Evolutionary conservation across 2,113 vertebrate genomes (phyloP), one percentile per base, ranked within the genome.

Genomic region (Indicator maculatus): DNA sequence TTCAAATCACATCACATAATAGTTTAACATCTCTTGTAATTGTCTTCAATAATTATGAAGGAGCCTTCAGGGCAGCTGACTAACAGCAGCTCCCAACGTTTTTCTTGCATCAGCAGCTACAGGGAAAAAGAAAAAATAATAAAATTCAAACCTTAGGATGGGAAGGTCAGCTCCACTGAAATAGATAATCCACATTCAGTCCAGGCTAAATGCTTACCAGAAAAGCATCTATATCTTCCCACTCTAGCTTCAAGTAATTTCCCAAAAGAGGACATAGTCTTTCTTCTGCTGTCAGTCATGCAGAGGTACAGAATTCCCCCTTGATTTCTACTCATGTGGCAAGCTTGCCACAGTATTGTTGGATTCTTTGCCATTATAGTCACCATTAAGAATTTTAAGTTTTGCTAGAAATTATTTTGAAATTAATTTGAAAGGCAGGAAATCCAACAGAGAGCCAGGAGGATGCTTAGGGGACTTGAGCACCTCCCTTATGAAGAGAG

Each of bases 11-110:
- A 95, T 79, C 95, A 89, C n/a, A 18, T 75, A 90, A 81, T 63
- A 83, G 66, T 88, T 94, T 91, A 90, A 86, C 61, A 72, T 94
- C 78, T 83, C 91, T 95, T 91, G 53, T 93, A 96, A 95, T 86
- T 88, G 58, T 93, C 79, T 91, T 88, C 53, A 78, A 65, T 80
- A 89, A 91, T 96, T 93, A 93, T 81, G 88, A 95, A 77, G 41
- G 50, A 88, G 88, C 85, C 93, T 93, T 75, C 53, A 90, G 94
- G 94, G 83, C 53, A 95, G 58, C 70, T 96, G 95, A 95, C 76
- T 95, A 93, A 95, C 16, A 88, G 38, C 44, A 75, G 44, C 90
- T 91, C 70, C 41, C 79, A 95, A 90, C 2, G 0, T 64, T 83
- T 94, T 91, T 88, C 72, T 60, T 95, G 58, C 72, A 77, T 91